These are phyloP conservation scores for Rhamphomyia laevipes DNA, from an alignment of 2,888 invertebrate genomes.

Conservation along the genomic window DNA sequence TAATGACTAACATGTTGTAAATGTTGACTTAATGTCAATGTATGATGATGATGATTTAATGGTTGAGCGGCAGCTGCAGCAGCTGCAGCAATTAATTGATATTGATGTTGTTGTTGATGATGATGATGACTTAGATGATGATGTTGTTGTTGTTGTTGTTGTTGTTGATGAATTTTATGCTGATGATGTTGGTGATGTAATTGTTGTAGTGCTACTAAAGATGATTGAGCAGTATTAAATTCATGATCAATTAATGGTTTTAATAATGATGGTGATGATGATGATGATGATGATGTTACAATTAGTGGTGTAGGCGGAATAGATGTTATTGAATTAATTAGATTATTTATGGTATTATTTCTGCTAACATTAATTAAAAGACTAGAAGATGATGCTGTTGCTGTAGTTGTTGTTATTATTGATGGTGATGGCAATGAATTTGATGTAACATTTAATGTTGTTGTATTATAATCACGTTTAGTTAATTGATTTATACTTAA, in stretches of 20 bases:
- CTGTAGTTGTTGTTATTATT: slow-evolving; percentile 5
- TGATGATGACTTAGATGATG: slow-evolving; percentile 1
- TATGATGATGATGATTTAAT: slow-evolving; percentile 8
- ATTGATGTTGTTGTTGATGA: slow-evolving; percentile 8
- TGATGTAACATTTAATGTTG: not conserved
- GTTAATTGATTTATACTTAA: slow-evolving; percentile 83
- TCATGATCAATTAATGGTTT: not conserved
- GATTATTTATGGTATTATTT: not conserved
- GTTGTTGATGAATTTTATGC: slow-evolving; percentile 3
- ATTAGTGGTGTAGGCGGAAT: slow-evolving; percentile 5
- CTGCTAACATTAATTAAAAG: not conserved
- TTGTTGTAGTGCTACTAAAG: not conserved
- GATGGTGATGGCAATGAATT: not conserved
- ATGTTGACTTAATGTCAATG: slow-evolving; percentile 26
- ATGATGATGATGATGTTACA: slow-evolving; percentile 3
- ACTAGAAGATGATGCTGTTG: slow-evolving; percentile 1
- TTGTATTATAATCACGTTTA: slow-evolving; percentile 39
- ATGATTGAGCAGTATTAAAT: not conserved
- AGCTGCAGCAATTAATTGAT: slow-evolving; percentile 10
- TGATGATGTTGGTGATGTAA: slow-evolving; percentile 4
- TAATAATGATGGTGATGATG: not conserved
- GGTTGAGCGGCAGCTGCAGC: slow-evolving; percentile 8
- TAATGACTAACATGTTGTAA: slow-evolving; percentile 30
- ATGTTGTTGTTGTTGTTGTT: slow-evolving; percentile 10
- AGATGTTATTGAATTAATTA: too few species aligned